Conservation (phyloP, 2,888 invertebrate species). For the Polyommatus iphigenia region DNA sequence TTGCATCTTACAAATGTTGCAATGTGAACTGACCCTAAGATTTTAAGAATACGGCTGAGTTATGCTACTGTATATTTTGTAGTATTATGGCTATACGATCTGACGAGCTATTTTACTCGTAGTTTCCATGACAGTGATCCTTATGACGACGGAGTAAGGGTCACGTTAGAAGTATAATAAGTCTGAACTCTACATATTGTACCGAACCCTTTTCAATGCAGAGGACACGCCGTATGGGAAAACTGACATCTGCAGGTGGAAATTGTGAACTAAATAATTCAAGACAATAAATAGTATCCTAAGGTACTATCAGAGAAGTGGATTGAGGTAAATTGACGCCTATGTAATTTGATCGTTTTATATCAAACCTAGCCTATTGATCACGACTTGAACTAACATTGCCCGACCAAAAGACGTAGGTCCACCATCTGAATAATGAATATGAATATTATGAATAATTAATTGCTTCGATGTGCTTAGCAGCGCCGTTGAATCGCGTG, state of each 20-base stretch:
- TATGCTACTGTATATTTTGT: no score
- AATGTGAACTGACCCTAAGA: not conserved
- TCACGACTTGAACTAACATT: no score
- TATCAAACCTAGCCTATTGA: no score
- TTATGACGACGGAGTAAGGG: not conserved
- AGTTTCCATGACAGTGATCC: not conserved
- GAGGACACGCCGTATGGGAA: conserved; percentile 10
- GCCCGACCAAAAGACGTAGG: no score
- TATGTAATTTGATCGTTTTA: no score
- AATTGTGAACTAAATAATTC: not conserved
- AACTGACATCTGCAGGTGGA: not conserved
- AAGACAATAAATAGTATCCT: not conserved
- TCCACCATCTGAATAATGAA: no score
- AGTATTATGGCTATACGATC: not conserved
- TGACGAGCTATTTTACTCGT: not conserved
- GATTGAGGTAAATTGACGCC: no score
- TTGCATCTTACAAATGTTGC: no score
- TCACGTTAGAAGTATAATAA: not conserved
- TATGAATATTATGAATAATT: no score
- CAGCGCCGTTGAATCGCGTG: no score
- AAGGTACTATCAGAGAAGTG: no score
- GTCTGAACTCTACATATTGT: conserved; percentile 32
- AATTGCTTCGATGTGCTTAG: no score
- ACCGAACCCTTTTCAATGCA: conserved; percentile 36
- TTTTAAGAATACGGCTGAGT: not conserved